A percentile compares a stretch with the other conserved stretches of the same genome.
Evolutionary conservation across 2,888 invertebrate species (phyloP).

Genomic region (Furcula furcula): DNA sequence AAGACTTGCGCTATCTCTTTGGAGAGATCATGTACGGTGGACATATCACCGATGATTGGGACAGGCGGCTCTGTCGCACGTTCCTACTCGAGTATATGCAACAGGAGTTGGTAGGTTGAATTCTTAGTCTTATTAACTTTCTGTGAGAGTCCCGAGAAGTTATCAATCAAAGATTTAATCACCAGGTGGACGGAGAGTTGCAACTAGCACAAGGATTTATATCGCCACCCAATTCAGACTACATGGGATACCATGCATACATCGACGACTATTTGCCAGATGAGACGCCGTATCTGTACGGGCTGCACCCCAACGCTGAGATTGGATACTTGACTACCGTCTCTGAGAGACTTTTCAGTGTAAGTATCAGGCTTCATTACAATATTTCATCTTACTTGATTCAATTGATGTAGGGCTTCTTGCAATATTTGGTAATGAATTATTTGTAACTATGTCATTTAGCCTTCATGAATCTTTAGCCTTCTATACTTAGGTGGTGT

Average conservation of each 20-base stretch:
- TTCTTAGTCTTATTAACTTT: no score
- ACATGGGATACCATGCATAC: conserved; percentile 92
- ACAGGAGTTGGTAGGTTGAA: conserved; percentile 87
- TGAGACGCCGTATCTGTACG: conserved; percentile 95
- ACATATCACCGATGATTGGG: conserved; percentile 98
- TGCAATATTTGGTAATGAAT: no score
- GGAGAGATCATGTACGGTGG: conserved; percentile 99
- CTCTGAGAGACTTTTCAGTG: conserved; percentile 91
- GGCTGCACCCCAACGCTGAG: conserved; percentile 96
- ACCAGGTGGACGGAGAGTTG: conserved; percentile 91
- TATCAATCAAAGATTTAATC: no score
- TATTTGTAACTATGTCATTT: no score
- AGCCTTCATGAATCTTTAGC: no score
- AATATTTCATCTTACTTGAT: no score
- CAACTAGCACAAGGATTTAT: conserved; percentile 91
- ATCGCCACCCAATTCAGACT: conserved; percentile 94
- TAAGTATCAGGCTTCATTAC: no score
- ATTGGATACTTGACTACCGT: conserved; percentile 95
- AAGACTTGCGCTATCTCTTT: conserved; percentile 95
- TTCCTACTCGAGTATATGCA: conserved; percentile 94
- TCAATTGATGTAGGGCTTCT: no score
- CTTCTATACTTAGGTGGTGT: conserved; percentile 76
- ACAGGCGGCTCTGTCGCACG: conserved; percentile 91
- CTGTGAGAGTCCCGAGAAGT: no score
- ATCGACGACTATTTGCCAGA: conserved; percentile 93